These are phyloP conservation scores for Pterocles orientalis DNA, from an alignment of 2,113 vertebrate species.

Conservation along the genomic window DNA sequence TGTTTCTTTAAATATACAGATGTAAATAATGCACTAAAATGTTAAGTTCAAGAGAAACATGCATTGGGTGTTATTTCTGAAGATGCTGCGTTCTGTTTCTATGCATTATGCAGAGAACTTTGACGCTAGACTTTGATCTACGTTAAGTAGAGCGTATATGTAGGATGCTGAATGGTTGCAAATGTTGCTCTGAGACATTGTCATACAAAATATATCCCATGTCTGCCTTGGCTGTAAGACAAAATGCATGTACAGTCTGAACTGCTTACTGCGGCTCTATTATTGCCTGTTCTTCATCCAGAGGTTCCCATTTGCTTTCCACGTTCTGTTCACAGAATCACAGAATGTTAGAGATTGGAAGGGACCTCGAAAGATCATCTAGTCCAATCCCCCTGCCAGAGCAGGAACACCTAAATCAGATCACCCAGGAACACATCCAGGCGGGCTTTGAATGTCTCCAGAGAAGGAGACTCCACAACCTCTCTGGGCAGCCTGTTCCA, in stretches of 20 bases:
- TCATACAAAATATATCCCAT: background rate
- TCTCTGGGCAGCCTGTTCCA: no score
- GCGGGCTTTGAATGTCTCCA: no score
- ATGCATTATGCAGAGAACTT: slow-evolving; percentile 30
- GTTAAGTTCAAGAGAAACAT: background rate
- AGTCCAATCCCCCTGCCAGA: no score
- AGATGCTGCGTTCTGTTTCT: background rate
- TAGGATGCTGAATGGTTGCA: background rate
- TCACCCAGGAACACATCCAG: no score
- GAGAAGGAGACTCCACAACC: no score
- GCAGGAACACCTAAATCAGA: no score
- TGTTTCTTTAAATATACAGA: slow-evolving; percentile 11
- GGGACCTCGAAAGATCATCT: no score
- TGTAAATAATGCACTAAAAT: background rate
- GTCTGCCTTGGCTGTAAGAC: background rate
- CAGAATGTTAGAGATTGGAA: no score
- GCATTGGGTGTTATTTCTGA: background rate
- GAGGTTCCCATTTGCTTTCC: background rate
- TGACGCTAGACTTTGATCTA: slow-evolving; percentile 47
- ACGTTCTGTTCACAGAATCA: no score
- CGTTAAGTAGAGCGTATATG: fast-evolving
- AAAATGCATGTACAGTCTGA: background rate
- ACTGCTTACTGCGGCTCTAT: background rate
- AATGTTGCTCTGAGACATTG: background rate
- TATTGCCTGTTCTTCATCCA: background rate